Evolutionary conservation across 2,888 invertebrate species (phyloP).

Genomic region (Rambutsinella grinnellia): DNA sequence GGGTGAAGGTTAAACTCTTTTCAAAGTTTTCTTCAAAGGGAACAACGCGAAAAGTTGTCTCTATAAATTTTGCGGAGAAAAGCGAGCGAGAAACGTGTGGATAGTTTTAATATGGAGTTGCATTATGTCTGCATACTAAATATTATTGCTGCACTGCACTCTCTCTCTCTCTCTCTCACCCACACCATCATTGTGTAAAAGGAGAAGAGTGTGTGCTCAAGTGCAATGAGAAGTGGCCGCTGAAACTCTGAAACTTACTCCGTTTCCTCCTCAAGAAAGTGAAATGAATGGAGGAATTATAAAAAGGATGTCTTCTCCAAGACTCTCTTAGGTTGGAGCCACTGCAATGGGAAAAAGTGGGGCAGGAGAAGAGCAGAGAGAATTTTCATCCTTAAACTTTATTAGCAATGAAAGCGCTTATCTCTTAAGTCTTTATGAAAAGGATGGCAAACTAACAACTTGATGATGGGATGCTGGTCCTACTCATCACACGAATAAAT

Average conservation of each 20-base stretch:
- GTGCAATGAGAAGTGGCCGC: not conserved
- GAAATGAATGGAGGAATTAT: not conserved
- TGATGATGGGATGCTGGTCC: no score
- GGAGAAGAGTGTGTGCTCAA: not conserved
- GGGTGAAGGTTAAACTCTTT: no score
- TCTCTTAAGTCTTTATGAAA: not conserved
- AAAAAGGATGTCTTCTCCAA: not conserved
- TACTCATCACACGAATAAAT: no score
- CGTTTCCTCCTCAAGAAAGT: not conserved
- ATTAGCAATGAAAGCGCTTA: not conserved
- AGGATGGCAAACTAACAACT: not conserved
- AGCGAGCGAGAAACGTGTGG: not conserved
- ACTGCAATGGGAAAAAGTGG: not conserved
- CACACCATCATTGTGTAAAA: no score
- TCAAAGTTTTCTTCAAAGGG: constrained; percentile 1
- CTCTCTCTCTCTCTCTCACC: not conserved
- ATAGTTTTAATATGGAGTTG: not conserved
- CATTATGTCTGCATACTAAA: not conserved
- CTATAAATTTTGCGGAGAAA: constrained; percentile 7
- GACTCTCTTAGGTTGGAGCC: not conserved
- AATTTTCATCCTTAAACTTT: not conserved
- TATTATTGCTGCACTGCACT: not conserved
- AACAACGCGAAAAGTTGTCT: constrained; percentile 1
- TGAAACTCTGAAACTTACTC: not conserved
- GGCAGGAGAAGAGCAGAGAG: not conserved